Base-by-base conservation (phyloP, 2,888 invertebrate genomes). In the Pycnomerus fuliginosus region DNA sequence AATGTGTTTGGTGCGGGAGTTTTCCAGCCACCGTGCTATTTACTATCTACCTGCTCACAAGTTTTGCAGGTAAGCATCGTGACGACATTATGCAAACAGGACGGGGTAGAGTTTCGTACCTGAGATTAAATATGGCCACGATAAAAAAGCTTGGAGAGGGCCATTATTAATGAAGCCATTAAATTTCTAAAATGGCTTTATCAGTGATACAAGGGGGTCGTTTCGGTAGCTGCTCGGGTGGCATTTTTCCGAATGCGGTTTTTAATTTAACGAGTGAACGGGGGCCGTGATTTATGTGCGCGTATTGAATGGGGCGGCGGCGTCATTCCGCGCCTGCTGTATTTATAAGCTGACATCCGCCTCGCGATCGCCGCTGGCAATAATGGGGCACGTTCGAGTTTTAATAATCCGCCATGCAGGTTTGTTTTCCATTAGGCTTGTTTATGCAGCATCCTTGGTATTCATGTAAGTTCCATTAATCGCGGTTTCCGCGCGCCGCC, bases 381-480 rank as follows among this genome's bases (percentile, higher is more conserved):
- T 58, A 58, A 57, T 53, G 46, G 53, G 46, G 11, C 16, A 42
- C 46, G 55, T 49, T 56, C 52, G 54, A 52, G 49, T 64, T 61
- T 62, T 58, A 60, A 61, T 54, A 58, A 56, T 53, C 50, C 46
- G 43, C 52, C 52, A 45, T 59, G 48, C 56, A 56, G 62, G 61
- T 63, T 64, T 64, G 63, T 64, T 62, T 64, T 65, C 60, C 62
- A 66, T 64, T 65, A 61, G 59, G 56, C 56, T 63, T 64, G 63
- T 67, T 67, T 66, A 66, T 66, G 55, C 58, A 57, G 56, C 58
- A 57, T 58, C 60, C 62, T 63, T 61, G 62, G 64, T 58, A 63
- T 65, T 66, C 65, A 65, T 61, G 62, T 65, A 64, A 66, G 64
- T 67, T 65, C 65, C 65, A 67, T 68, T 66, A 68, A 67, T 66